Conservation (phyloP, 2,888 invertebrate species). For the Trachelus troglodyta region DNA sequence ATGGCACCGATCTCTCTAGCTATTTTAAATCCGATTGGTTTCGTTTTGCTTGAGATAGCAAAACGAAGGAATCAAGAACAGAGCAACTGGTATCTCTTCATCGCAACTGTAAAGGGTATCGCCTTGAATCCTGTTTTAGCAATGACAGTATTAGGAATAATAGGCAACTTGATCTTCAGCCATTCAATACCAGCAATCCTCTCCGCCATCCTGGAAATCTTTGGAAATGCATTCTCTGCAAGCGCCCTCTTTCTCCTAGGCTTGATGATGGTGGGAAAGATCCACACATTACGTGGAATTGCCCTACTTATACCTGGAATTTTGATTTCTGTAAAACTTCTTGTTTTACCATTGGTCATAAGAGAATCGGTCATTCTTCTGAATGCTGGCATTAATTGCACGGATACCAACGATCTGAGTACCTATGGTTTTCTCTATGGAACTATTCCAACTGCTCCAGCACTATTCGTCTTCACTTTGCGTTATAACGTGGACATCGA, state of each 20-base stretch:
- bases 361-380: conserved; percentile 86
- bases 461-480: conserved; percentile 94
- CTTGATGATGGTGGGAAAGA: conserved; percentile 91
- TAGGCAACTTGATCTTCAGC: conserved; percentile 84
- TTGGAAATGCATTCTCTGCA: conserved; percentile 91
- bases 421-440: conserved; percentile 96
- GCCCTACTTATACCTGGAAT: conserved; percentile 86
- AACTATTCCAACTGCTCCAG: conserved; percentile 95
- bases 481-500: conserved; percentile 89
- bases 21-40: conserved; percentile 91
- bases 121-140: conserved; percentile 89
- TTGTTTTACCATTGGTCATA: conserved; percentile 86
- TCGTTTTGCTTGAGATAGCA: conserved; percentile 87
- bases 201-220: conserved; percentile 79
- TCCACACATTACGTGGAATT: conserved; percentile 80
- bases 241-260: conserved; percentile 92
- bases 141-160: conserved; percentile 92
- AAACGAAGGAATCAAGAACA: conserved; percentile 66
- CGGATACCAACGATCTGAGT: conserved; percentile 84
- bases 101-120: conserved; percentile 73
- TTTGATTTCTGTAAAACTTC: conserved; percentile 89
- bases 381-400: conserved; percentile 75
- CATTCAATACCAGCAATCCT: conserved; percentile 82
- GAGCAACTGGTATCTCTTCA: conserved; percentile 43
- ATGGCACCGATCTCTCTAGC: conserved; percentile 95